These are phyloP conservation scores for Drosophila erecta DNA, from an alignment of 1,140 invertebrate species.

Conservation along the genomic window DNA sequence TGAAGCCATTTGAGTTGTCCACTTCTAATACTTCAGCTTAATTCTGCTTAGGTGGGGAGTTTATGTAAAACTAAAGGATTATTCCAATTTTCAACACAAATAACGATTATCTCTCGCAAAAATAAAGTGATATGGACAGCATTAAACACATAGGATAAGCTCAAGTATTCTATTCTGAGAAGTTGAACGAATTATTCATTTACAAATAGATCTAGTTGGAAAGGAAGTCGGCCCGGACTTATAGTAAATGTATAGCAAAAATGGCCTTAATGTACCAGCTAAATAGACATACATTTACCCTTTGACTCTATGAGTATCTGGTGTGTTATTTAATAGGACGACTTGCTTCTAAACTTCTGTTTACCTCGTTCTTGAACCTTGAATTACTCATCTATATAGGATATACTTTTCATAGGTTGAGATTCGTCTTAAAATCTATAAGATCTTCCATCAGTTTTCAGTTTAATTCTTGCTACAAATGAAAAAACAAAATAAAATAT, in stretches of 20 bases:
- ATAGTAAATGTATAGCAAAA: neutral
- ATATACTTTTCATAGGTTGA: constrained; percentile 10
- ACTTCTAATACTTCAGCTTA: neutral
- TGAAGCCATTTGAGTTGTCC: neutral
- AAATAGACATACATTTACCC: constrained; percentile 7
- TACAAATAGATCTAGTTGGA: neutral
- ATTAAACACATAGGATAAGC: too few relatives aligned
- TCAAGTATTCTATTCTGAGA: neutral
- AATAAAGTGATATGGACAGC: too few relatives aligned
- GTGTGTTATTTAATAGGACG: constrained; percentile 7
- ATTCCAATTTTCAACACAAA: too few relatives aligned
- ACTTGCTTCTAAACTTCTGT: neutral
- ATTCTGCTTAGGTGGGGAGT: neutral
- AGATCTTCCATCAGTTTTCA: constrained; percentile 12
- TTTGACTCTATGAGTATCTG: constrained; percentile 18
- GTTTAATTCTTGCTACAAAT: constrained; percentile 21
- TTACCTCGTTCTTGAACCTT: constrained; percentile 6
- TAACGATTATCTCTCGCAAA: too few relatives aligned
- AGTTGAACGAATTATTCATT: neutral
- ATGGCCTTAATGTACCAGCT: constrained; percentile 9
- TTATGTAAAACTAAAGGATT: neutral
- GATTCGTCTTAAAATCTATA: constrained; percentile 14
- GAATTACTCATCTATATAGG: constrained; percentile 22
- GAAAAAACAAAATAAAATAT: neutral
- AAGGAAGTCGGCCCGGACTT: neutral